Percentiles rank a stretch among this genome's conserved stretches.
Evolutionary conservation across 2,888 invertebrate species (phyloP).

Genomic region (Chirona hameri): DNA sequence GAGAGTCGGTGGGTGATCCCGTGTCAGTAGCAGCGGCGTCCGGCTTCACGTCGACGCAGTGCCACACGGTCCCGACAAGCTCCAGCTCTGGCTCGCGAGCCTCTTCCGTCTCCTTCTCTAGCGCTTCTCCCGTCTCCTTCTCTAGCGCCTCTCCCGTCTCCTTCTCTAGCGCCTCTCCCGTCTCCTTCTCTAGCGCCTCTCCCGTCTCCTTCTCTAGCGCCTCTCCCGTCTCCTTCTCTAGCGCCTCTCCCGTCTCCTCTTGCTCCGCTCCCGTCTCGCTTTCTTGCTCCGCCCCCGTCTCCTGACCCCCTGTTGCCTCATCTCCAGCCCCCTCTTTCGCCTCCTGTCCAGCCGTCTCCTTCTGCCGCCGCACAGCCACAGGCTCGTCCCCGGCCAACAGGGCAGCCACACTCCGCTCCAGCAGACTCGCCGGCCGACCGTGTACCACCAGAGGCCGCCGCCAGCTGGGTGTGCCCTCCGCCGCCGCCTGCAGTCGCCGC

Average conservation of each 20-base stretch:
- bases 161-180: no score
- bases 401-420: background rate
- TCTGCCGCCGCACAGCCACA: background rate
- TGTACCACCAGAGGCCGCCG: background rate
- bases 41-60: background rate
- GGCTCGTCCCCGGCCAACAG: background rate
- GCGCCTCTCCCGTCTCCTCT: no score
- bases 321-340: no score
- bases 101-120: no score
- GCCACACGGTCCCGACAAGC: background rate
- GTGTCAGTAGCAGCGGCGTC: background rate
- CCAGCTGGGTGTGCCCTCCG: background rate
- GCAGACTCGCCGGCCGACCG: background rate
- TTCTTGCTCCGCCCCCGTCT: no score
- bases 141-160: no score
- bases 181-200: no score
- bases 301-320: no score
- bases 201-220: no score
- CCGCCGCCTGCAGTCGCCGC: background rate
- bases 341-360: no score
- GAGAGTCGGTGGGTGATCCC: background rate
- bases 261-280: no score
- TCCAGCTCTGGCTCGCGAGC: background rate
- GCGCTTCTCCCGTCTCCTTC: no score
- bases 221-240: background rate